Base-by-base conservation (phyloP, 2,113 vertebrate genomes). In the Carollia perspicillata region DNA sequence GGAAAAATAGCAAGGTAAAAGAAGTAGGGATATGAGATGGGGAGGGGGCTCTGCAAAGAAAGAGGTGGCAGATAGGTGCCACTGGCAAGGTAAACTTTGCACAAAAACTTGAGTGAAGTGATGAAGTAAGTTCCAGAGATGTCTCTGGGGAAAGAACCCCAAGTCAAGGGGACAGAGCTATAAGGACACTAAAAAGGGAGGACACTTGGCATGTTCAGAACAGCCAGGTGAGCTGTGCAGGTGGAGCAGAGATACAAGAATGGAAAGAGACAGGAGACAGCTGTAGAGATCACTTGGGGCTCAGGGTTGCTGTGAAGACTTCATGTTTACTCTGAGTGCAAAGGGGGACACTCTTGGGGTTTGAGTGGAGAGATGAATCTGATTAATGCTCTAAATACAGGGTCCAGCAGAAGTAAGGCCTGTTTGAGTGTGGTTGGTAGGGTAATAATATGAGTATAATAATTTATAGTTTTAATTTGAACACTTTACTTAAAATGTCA, bases 141-240 rank as follows among this genome's bases (percentile, higher is more conserved):
- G 0, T 7, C 30, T 23, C 30, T 11, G 26, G 40, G 23, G 10
- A 30, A 28, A 9, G 37, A 28, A 0, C 35, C 11, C 1, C 0
- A 23, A 37, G 37, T 6, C 23, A 3, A 78, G 49, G 7, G 28
- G 4, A 42, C 6, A 66, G 47, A 6, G 35, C 11, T 37, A 37
- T 5, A 17, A 3, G 66, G 58, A 14, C 8, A 3, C 2, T 49
- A 9, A 85, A 28, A 35, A 51, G 9, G 9, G 80, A 28, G 66
- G 47, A 33, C 0, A 1, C 42, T 9, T 30, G 42, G 33, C 0
- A 3, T 33, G 3, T 3, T 3, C 2, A 8, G 12, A 40, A 9
- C 8, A 18, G 23, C n/a, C 26, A 30, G 51, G 6, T 0, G 26
- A 6, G 18, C 49, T 0, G 18, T 6, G 2, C 3, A 8, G 0